Conservation (phyloP, 2,888 invertebrate genomes). For the Diplazon laetatorius region DNA sequence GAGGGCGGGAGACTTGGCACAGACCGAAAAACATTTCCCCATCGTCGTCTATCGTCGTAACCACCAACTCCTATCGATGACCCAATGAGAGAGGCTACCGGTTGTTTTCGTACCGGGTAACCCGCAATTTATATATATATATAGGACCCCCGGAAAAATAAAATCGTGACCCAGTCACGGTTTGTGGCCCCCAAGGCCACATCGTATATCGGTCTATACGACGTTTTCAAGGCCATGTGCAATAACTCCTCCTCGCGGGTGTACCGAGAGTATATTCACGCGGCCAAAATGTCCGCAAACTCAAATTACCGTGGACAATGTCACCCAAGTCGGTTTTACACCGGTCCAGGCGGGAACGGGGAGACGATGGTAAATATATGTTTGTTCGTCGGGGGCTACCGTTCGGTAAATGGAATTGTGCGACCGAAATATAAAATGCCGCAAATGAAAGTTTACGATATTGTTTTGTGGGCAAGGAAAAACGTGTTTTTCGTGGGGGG, state of each 20-base stretch:
- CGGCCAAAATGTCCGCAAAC: conserved; percentile 50
- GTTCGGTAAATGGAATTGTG: not conserved
- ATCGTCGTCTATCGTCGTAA: not conserved
- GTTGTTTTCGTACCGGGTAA: conserved; percentile 19
- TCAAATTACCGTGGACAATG: conserved; percentile 48
- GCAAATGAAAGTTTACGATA: conserved; percentile 29
- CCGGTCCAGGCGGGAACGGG: not conserved
- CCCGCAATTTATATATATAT: conserved; percentile 42
- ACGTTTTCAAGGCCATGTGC: not conserved
- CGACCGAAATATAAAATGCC: conserved; percentile 15
- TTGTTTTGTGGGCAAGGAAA: conserved; percentile 3
- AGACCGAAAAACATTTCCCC: not conserved
- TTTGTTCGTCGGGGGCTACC: not conserved
- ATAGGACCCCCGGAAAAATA: not conserved
- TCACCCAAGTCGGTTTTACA: conserved; percentile 10
- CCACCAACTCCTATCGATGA: conserved; percentile 35
- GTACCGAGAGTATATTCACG: conserved; percentile 20
- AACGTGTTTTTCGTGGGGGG: not conserved
- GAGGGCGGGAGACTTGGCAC: not conserved
- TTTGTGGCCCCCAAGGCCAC: conserved; percentile 52
- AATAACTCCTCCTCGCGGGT: conserved; percentile 21
- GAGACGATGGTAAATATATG: conserved; percentile 28
- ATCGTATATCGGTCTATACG: not conserved
- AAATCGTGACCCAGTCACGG: conserved; percentile 63
- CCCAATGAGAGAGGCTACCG: conserved; percentile 35